Conservation (phyloP, 2,888 invertebrate species). For the Drosophila melanosoma region DNA sequence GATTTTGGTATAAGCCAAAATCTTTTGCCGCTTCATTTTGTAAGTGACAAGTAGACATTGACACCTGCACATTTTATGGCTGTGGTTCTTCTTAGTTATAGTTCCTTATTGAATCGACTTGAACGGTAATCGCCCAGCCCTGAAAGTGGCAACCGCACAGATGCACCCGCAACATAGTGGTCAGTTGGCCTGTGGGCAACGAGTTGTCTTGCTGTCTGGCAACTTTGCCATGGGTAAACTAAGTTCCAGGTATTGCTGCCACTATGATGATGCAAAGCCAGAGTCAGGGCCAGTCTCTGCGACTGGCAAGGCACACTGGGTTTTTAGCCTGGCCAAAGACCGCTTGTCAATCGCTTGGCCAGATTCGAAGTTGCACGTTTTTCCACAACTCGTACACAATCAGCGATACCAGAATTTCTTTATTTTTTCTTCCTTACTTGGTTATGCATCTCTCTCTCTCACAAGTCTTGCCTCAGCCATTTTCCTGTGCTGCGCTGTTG, state of each 20-base stretch:
- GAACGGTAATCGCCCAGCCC: slow-evolving; percentile 27
- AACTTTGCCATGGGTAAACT: slow-evolving; percentile 44
- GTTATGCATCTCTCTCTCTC: slow-evolving; percentile 3
- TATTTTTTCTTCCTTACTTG: slow-evolving; percentile 38
- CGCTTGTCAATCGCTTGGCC: slow-evolving; percentile 73
- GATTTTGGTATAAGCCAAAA: neutral
- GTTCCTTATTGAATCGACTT: slow-evolving; percentile 14
- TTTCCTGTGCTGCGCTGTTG: slow-evolving; percentile 29
- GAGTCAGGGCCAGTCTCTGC: slow-evolving; percentile 4
- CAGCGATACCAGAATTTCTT: slow-evolving; percentile 43
- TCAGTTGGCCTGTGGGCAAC: slow-evolving; percentile 15
- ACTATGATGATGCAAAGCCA: slow-evolving; percentile 24
- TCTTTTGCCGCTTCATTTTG: neutral
- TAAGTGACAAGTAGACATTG: slow-evolving; percentile 30
- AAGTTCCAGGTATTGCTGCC: slow-evolving; percentile 54
- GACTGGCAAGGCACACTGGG: neutral
- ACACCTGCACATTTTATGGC: slow-evolving; percentile 10
- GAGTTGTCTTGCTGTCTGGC: slow-evolving; percentile 53
- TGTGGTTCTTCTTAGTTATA: neutral
- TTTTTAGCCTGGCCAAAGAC: slow-evolving; percentile 42
- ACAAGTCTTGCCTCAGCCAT: slow-evolving; percentile 17
- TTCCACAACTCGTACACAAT: slow-evolving; percentile 42
- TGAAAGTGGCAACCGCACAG: slow-evolving; percentile 22
- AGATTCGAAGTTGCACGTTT: slow-evolving; percentile 53
- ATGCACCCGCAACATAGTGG: slow-evolving; percentile 63